These are phyloP conservation scores for Phalacrocorax carbo DNA, from an alignment of 2,113 vertebrate genomes.

Conservation along the genomic window DNA sequence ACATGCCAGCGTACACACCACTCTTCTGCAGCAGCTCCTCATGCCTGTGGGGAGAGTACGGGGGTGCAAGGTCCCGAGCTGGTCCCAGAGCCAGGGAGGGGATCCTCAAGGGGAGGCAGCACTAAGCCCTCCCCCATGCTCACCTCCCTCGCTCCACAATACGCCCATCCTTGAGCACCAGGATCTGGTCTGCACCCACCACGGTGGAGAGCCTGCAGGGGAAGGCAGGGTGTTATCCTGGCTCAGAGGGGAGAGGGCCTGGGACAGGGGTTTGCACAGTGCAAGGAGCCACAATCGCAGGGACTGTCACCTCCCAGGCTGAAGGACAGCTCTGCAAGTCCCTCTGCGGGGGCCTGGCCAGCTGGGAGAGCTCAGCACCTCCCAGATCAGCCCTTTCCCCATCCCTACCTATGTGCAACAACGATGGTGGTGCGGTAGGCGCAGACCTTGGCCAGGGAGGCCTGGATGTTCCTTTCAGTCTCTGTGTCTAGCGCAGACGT, in stretches of 20 bases:
- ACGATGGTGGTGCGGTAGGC: slow-evolving; percentile 87
- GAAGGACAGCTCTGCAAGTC: background rate
- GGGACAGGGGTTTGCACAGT: fast-evolving
- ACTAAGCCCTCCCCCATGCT: background rate
- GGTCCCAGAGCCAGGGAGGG: background rate
- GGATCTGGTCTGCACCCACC: slow-evolving; percentile 90
- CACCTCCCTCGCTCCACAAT: slow-evolving; percentile 89
- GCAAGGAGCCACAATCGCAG: background rate
- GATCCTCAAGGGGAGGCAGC: background rate
- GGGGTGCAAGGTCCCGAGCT: background rate
- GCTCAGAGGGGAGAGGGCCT: background rate
- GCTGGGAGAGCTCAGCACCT: background rate
- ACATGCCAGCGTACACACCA: slow-evolving; percentile 89
- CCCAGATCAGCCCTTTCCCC: background rate
- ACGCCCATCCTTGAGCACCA: slow-evolving; percentile 86
- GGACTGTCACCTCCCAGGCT: background rate
- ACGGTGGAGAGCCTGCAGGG: slow-evolving; percentile 88
- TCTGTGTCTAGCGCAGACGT: slow-evolving; percentile 92
- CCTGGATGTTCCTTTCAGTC: slow-evolving; percentile 94
- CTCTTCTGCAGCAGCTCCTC: slow-evolving; percentile 87
- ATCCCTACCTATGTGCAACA: slow-evolving; percentile 90
- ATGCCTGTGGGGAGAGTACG: slow-evolving; percentile 70
- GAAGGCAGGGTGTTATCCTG: background rate
- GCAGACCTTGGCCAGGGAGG: slow-evolving; percentile 89
- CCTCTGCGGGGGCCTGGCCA: fast-evolving